Percentiles rank a stretch among this genome's conserved stretches.
Conservation (phyloP, 92 coral and sea anemone genomes). For the Pocillopora meandrina region DNA sequence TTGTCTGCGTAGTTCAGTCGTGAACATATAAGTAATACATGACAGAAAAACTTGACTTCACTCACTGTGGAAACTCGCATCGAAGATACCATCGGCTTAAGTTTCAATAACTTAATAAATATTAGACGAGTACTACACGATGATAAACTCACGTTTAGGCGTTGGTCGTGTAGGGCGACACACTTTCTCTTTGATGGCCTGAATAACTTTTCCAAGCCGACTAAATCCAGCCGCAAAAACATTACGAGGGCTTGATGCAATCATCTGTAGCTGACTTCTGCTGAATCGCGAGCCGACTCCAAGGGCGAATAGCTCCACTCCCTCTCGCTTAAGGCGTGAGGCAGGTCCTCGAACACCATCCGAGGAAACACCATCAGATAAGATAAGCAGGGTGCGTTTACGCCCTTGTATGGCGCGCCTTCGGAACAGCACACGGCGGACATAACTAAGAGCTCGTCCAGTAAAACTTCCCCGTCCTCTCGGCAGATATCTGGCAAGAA, state of each 20-base stretch:
- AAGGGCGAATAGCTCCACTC: constrained; percentile 72
- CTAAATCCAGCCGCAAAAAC: constrained; percentile 40
- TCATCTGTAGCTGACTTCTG: constrained; percentile 44
- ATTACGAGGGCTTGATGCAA: constrained; percentile 45
- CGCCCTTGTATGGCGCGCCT: constrained; percentile 57
- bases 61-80: too few species aligned
- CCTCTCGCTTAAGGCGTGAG: constrained; percentile 31
- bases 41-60: too few species aligned
- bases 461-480: constrained; percentile 44
- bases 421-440: constrained; percentile 46
- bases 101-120: too few species aligned
- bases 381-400: constrained; percentile 59
- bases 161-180: constrained; percentile 34
- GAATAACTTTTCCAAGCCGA: constrained; percentile 40
- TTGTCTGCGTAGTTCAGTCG: too few species aligned
- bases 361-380: constrained; percentile 69
- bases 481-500: constrained; percentile 1
- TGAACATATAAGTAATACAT: too few species aligned
- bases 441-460: constrained; percentile 60
- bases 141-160: constrained; percentile 31
- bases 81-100: too few species aligned
- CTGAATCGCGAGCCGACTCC: constrained; percentile 36
- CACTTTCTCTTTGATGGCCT: constrained; percentile 34
- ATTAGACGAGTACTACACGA: too few species aligned
- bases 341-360: constrained; percentile 67